Evolutionary conservation across 2,113 vertebrate genomes (phyloP), one percentile per base, ranked within the genome.

Genomic region (Pterocles gutturalis): DNA sequence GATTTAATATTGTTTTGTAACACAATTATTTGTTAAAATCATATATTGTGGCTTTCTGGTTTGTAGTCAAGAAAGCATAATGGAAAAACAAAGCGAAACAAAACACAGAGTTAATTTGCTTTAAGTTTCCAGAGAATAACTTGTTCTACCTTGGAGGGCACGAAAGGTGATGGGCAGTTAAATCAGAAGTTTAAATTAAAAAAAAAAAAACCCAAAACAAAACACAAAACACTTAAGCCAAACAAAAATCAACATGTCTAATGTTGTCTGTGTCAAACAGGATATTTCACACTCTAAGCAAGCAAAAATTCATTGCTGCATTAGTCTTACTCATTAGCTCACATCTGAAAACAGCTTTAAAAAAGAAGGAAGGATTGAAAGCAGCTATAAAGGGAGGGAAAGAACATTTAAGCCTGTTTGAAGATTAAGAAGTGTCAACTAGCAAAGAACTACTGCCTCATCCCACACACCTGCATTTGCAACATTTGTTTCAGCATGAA

Each of bases 391-490:
- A 93, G 67, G 55, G 85, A 92, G 51, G 85, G 49, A 64, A 95
- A 96, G 80, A 95, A 90, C 83, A 81, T 87, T 83, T 95, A 95
- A 97, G 90, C 88, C 71, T 94, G 93, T 95, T 90, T 94, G 85
- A 95, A 96, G 93, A 96, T 96, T 96, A 96, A 73, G 91, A 89
- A 95, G 87, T 77, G 88, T 92, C 95, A 96, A 91, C 67, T 69
- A 95, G 86, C 72, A 92, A 93, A 92, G 83, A 92, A 71, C 67
- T 92, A 78, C 69, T 57, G 80, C 55, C 65, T 93, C 91, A 89
- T 91, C 89, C 92, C 86, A 92, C 83, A 96, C 90, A 96, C 89
- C 88, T 95, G 83, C 65, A 93, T 78, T 28, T 75, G 48, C 80
- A 96, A 67, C 67, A 31, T 60, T 83, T 0, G 0, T 75, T 96